Evolutionary conservation across 2,888 invertebrate species (phyloP).

Genomic region (Cephus pygmeus): DNA sequence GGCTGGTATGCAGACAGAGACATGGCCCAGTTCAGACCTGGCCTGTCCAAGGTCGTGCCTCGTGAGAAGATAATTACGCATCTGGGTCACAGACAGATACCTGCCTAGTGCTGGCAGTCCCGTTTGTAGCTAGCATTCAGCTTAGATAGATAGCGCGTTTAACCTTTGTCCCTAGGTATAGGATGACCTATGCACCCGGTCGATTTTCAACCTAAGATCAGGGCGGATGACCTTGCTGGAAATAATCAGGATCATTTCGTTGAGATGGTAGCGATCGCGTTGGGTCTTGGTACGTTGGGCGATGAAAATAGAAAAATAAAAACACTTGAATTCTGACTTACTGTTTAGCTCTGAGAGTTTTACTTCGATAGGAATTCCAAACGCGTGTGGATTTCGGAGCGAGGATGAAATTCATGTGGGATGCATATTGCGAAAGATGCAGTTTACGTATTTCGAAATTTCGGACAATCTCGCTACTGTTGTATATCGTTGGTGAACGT

Average conservation of each 20-base stretch:
- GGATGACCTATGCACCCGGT: not conserved
- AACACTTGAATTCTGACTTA: not conserved
- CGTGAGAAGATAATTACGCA: constrained; percentile 59
- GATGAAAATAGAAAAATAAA: not conserved
- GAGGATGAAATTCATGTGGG: not conserved
- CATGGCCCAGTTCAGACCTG: constrained; percentile 58
- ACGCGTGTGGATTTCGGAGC: not conserved
- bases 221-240: not conserved
- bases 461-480: not conserved
- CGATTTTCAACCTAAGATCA: not conserved
- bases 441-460: not conserved
- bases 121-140: not conserved
- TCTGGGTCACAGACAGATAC: constrained; percentile 52
- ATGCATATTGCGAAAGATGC: not conserved
- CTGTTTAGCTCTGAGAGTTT: not conserved
- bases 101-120: constrained; percentile 9
- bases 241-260: not conserved
- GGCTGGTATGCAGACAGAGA: constrained; percentile 23
- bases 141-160: not conserved
- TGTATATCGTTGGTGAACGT: not conserved
- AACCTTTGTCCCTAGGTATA: not conserved
- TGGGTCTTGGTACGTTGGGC: not conserved
- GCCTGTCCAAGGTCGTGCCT: constrained; percentile 53
- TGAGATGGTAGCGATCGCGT: not conserved
- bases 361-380: not conserved